Percentiles rank a stretch among this genome's conserved stretches.
phyloP scores from a whole-genome alignment of 1,140 invertebrate genomes.

The Pogonomyrmex californicus region DNA sequence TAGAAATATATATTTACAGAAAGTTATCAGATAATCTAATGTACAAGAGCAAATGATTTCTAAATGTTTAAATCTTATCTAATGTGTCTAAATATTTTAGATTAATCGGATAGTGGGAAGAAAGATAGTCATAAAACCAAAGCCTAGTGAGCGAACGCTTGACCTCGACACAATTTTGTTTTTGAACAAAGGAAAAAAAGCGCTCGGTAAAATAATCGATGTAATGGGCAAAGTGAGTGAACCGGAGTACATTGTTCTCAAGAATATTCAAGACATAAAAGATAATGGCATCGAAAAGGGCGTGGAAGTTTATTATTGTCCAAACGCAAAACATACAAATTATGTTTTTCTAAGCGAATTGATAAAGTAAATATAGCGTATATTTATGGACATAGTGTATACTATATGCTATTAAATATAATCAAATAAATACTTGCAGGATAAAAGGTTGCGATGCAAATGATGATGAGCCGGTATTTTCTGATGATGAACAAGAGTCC shows the following conservation, averaged over 20 bases:
- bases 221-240: conserved; percentile 94
- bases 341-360: conserved; percentile 92
- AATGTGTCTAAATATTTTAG: conserved; percentile 64
- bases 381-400: conserved; percentile 14
- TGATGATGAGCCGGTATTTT: conserved; percentile 95
- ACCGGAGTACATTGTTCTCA: conserved; percentile 94
- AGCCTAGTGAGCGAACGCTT: conserved; percentile 90
- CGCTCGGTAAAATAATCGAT: conserved; percentile 95
- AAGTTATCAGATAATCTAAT: conserved; percentile 52
- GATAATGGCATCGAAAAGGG: conserved; percentile 89
- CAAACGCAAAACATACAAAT: conserved; percentile 90
- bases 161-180: conserved; percentile 95
- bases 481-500: conserved; percentile 95
- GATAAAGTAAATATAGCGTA: conserved; percentile 87
- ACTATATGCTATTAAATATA: not conserved
- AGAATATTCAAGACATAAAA: conserved; percentile 91
- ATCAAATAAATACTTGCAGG: conserved; percentile 85
- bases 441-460: conserved; percentile 94
- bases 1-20: conserved; percentile 2
- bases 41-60: conserved; percentile 46
- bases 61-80: not conserved
- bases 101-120: conserved; percentile 84
- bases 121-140: conserved; percentile 83
- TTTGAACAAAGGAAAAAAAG: conserved; percentile 90
- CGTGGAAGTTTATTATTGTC: conserved; percentile 93